Base-by-base conservation (phyloP, 2,113 vertebrate genomes). In the Caranx melampygus region DNA sequence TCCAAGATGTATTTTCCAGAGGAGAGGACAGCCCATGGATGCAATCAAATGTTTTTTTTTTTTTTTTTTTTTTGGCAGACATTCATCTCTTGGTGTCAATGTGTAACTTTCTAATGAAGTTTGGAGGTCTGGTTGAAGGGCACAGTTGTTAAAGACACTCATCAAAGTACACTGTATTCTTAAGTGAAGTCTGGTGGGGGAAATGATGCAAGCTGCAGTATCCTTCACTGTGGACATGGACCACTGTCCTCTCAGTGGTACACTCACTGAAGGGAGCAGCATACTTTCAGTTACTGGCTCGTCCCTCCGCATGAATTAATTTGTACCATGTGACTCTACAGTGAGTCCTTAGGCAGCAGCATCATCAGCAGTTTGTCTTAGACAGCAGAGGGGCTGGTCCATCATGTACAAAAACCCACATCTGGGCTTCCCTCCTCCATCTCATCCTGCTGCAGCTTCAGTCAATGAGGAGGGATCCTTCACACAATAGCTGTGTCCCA, bases 1-100 rank as follows among this genome's bases (percentile, higher is more conserved):
- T 68, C 70, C 4, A 20, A 20, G 0, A 40, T 11, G 66, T 87
- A 88, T 89, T 88, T 71, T 74, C 74, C 79, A 85, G 77, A 10
- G 31, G 0, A 9, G 51, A 65, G 57, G 75, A 79, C 68, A 75
- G 44, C n/a, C 15, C 69, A 51, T 47, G 21, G 15, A 13, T 49
- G 55, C 33, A 12, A 45, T 6, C 35, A 44, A 55, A 7, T 2
- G 49, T 13, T 26, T 35, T 54, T 55, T 52, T 62, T 57, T 68
- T 26, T 35, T 54, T 47, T 7, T 20, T 35, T 54, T 49, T 54
- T 62, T 63, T 69, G 47, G 58, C 77, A 67, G 44, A 77, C 61
- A 34, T 72, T 34, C 4, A 51, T 74, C 65, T 62, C 33, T 51
- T 21, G 33, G 9, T 73, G 62, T 60, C 40, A 44, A 42, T n/a